Conservation (phyloP, 2,113 vertebrate genomes). For the Plestiodon gilberti region DNA sequence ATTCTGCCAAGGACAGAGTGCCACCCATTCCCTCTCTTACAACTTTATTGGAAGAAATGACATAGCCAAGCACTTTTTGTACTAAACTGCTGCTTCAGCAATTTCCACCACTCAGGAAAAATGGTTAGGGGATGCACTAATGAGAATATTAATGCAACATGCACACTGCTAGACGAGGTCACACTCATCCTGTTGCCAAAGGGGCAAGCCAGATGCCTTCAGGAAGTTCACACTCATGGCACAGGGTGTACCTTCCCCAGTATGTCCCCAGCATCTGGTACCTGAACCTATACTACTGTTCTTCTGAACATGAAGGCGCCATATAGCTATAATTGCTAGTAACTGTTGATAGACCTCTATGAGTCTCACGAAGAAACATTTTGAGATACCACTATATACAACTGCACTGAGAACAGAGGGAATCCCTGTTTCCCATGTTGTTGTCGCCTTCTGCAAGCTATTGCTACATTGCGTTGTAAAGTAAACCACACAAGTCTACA, state of each 20-base stretch:
- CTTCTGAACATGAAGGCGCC: too few species aligned
- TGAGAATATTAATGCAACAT: background rate
- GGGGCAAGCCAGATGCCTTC: background rate
- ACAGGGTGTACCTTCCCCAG: background rate
- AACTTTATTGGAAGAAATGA: background rate
- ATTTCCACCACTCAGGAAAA: background rate
- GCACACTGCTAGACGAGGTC: too few species aligned
- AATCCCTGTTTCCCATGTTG: background rate
- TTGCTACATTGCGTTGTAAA: too few species aligned
- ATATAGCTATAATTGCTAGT: background rate
- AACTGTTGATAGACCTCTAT: too few species aligned
- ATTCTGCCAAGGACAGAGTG: background rate
- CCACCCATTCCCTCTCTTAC: background rate
- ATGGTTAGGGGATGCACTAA: background rate
- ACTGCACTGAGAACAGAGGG: background rate
- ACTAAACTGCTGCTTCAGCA: background rate
- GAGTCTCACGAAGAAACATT: background rate
- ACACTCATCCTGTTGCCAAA: background rate
- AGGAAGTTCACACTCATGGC: background rate
- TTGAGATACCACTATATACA: background rate
- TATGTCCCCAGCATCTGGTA: background rate
- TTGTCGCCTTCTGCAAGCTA: background rate
- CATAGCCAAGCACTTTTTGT: background rate
- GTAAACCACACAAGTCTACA: too few species aligned
- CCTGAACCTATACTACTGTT: too few species aligned